Percentiles rank a stretch among this genome's conserved stretches.
These are phyloP conservation scores for Altica lythri DNA, from an alignment of 2,888 invertebrate genomes.

Conservation along the genomic window DNA sequence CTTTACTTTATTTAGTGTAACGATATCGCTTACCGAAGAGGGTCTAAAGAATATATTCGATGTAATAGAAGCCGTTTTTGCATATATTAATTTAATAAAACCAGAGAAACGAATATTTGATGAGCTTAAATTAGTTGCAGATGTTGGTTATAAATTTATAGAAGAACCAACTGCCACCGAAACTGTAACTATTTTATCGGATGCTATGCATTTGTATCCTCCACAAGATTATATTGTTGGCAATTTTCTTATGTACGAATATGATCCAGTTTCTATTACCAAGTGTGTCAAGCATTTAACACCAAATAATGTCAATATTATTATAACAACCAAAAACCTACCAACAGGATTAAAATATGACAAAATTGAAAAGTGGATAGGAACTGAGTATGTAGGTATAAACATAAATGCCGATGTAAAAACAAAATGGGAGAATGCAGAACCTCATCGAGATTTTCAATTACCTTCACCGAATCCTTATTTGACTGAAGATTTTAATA, in stretches of 20 bases:
- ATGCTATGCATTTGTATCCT: constrained; percentile 80
- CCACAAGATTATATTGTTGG: constrained; percentile 81
- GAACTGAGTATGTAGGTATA: constrained; percentile 73
- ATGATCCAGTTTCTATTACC: constrained; percentile 69
- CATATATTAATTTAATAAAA: constrained; percentile 76
- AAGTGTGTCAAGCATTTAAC: constrained; percentile 65
- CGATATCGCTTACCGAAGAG: constrained; percentile 75
- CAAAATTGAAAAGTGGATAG: constrained; percentile 80
- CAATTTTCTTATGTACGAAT: constrained; percentile 76
- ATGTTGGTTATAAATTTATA: constrained; percentile 72
- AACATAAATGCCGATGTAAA: constrained; percentile 70
- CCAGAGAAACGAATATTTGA: constrained; percentile 71
- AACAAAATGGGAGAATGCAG: constrained; percentile 64
- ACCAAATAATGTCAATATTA: constrained; percentile 72
- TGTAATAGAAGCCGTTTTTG: constrained; percentile 77
- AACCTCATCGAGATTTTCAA: constrained; percentile 64
- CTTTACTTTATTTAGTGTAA: constrained; percentile 75
- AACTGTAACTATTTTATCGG: constrained; percentile 76
- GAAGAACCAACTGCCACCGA: constrained; percentile 74
- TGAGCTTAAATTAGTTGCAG: constrained; percentile 76
- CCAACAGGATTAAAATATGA: constrained; percentile 61
- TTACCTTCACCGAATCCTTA: constrained; percentile 75
- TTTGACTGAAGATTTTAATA: constrained; percentile 71
- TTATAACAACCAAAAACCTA: constrained; percentile 69
- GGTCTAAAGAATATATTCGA: constrained; percentile 73